A percentile compares a stretch with the other conserved stretches of the same genome.
These are phyloP conservation scores for Halictus rubicundus DNA, from an alignment of 1,140 invertebrate genomes.

Conservation along the genomic window DNA sequence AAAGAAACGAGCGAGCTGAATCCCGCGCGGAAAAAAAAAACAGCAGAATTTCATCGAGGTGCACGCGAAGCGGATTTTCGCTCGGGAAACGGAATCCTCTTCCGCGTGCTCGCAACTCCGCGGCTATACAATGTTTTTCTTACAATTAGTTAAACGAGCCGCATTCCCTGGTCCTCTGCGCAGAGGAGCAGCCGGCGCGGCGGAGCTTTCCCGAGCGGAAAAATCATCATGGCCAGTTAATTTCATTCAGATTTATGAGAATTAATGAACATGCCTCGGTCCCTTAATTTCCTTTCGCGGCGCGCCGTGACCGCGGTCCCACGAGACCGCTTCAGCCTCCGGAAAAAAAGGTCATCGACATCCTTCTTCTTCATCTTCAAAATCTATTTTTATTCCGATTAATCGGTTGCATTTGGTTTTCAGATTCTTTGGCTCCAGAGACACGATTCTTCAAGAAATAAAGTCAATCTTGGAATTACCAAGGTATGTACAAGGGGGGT, in stretches of 20 bases:
- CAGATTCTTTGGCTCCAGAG: too few relatives aligned
- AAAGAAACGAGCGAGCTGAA: background rate
- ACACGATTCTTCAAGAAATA: too few relatives aligned
- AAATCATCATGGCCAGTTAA: slow-evolving; percentile 70
- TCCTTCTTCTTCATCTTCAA: background rate
- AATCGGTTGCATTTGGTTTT: too few relatives aligned
- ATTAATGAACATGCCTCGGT: slow-evolving; percentile 65
- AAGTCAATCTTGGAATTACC: too few relatives aligned
- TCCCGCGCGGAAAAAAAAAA: background rate
- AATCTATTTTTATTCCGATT: too few relatives aligned
- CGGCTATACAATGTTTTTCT: slow-evolving; percentile 55
- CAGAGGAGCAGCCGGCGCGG: slow-evolving; percentile 38
- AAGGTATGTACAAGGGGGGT: too few relatives aligned
- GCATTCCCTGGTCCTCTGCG: background rate
- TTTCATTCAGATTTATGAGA: slow-evolving; percentile 72
- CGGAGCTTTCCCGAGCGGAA: slow-evolving; percentile 60
- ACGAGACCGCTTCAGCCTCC: slow-evolving; percentile 16
- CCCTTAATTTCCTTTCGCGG: slow-evolving; percentile 54
- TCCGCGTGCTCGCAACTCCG: slow-evolving; percentile 33
- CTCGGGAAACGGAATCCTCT: slow-evolving; percentile 29
- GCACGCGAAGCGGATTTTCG: slow-evolving; percentile 44
- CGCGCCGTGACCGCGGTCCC: background rate
- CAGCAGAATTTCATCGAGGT: background rate
- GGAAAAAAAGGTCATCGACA: slow-evolving; percentile 19
- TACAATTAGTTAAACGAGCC: slow-evolving; percentile 58